Evolutionary conservation across 2,113 vertebrate genomes (phyloP).

Genomic region (Nycticryphes semicollaris): DNA sequence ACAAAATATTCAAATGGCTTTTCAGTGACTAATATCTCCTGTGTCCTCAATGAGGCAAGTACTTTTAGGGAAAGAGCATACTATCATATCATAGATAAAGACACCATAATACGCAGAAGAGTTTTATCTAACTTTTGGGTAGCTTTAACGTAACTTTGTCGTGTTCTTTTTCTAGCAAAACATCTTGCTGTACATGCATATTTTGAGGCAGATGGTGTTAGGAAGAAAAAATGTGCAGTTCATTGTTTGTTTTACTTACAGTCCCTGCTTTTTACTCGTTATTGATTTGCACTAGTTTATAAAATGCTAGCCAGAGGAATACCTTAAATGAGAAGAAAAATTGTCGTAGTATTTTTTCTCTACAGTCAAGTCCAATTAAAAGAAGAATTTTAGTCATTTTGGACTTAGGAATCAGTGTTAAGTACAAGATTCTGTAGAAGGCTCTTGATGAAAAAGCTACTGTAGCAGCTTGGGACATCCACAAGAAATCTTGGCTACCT

Average conservation of each 20-base stretch:
- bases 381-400: not conserved
- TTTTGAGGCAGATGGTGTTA: not conserved
- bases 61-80: accelerated
- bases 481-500: not conserved
- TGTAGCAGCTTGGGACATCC: not conserved
- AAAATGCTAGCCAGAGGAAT: not conserved
- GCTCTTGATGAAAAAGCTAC: not conserved
- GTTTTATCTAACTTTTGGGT: not conserved
- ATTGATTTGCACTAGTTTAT: not conserved
- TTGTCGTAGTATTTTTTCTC: not conserved
- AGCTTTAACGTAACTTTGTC: not conserved
- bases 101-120: not conserved
- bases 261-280: not conserved
- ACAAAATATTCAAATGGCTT: not conserved
- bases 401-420: not conserved
- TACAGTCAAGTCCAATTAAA: not conserved
- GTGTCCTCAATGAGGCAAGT: not conserved
- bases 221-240: not conserved
- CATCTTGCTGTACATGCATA: not conserved
- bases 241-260: not conserved
- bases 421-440: not conserved
- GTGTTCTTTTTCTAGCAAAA: not conserved
- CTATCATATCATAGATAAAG: not conserved
- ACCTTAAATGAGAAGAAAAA: not conserved
- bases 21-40: not conserved